Evolutionary conservation across 2,888 invertebrate species (phyloP), one percentile per base, ranked within the genome.

Genomic region (Agriopis leucophaearia): DNA sequence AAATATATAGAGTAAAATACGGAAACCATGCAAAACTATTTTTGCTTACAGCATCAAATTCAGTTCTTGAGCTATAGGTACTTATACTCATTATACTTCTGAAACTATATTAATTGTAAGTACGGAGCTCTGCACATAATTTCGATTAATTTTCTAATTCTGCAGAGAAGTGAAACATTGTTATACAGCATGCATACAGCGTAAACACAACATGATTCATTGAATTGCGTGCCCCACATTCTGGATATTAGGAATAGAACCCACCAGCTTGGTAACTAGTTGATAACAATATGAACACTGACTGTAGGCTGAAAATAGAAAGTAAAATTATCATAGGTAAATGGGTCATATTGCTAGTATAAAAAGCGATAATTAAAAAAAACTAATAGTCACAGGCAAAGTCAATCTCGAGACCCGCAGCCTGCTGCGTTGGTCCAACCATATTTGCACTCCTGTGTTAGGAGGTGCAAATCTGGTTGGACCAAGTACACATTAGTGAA

Each of bases 161-260:
- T 75, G 77, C 69, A 69, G 76, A 73, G 75, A 78, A 80, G 78
- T 81, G 82, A 77, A 84, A 85, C 87, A 82, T 78, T 84, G 83
- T 86, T 81, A 78, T 44, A 59, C 78, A 81, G 81, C 79, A 82
- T 79, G 78, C 81, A 79, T 81, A 76, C 73, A 77, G 74, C 74
- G 80, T 85, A 85, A 83, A 84, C 84, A 84, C 68, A 76, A 69
- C 71, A 84, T 89, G 88, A 89, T 87, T 88, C 89, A 89, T 86
- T 81, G 81, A 75, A 81, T 76, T 75, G 80, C 79, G 71, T 82
- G 88, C 76, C 80, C 87, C 73, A 88, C 82, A 82, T 88, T 80
- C 80, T 81, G 79, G 74, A 78, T 76, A 76, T 78, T 78, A 66
- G 78, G 68, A 66, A 61, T 73, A 66, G 57, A 70, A 65, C 60